Evolutionary conservation across 2,797 vertebrate species (phyloP), one percentile per base, ranked within the genome.

Genomic region (Manis javanica): DNA sequence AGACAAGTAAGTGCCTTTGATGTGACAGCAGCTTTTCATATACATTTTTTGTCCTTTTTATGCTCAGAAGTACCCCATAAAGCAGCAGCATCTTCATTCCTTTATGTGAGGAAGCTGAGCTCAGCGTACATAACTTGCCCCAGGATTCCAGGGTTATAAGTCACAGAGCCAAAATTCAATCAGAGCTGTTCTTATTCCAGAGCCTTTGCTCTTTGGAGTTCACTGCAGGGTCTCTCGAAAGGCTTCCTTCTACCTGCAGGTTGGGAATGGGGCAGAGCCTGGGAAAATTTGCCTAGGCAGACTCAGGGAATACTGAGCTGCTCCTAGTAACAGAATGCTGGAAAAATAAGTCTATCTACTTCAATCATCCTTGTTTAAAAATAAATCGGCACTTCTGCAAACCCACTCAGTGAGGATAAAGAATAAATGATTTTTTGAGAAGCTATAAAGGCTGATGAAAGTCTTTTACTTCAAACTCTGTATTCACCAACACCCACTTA

Each of bases 371-470:
- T 87, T 88, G 31, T 74, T 96, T 26, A 90, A 90, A 96, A 96
- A 79, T 53, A 74, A 94, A 46, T 83, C 42, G 59, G 19, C 64
- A 61, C 37, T 82, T 90, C 77, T 85, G 94, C 74, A 31, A 95
- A 16, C 39, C 84, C 87, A 74, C 90, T 96, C 77, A 57, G 53
- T 72, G 81, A 90, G 8, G 16, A 68, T 8, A 19, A 68, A 34
- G 94, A 63, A 90, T 71, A 92, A 81, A 91, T 69, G 39, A 6
- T 0, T 46, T 71, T 42, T 64, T 77, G 39, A 78, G 90, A 97
- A 97, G 64, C 92, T 82, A 46, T 37, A 86, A 97, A 95, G 78
- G 91, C 23, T 53, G 9, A 19, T 31, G 66, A 78, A 86, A 95
- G 68, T 92, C 61, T 93, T 2, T 5, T 46, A 86, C 5, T 95